Conservation (phyloP, 2,113 vertebrate species). For the Pelodiscus sinensis region DNA sequence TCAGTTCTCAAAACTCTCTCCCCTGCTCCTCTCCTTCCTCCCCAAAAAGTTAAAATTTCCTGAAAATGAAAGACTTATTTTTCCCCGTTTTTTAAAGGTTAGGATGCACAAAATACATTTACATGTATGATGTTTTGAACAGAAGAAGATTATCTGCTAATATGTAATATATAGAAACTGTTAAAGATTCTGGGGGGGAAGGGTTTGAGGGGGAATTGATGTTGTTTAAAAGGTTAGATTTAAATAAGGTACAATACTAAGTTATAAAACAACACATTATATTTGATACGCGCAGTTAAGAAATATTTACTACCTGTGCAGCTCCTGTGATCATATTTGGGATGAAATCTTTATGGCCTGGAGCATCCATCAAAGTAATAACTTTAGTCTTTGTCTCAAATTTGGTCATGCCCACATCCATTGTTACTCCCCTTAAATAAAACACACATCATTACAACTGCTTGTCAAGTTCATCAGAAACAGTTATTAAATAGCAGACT, state of each 20-base stretch:
- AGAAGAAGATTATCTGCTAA: neutral
- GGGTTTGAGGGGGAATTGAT: too few species aligned
- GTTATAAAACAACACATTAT: neutral
- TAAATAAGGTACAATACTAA: neutral
- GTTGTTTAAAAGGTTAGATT: neutral
- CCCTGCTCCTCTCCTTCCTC: too few species aligned
- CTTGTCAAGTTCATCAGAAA: neutral
- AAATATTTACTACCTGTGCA: slow-evolving; percentile 87
- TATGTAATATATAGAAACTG: neutral
- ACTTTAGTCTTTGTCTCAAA: slow-evolving; percentile 95
- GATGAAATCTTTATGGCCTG: slow-evolving; percentile 98
- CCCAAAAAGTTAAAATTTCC: neutral
- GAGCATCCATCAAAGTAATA: slow-evolving; percentile 97
- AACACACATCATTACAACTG: slow-evolving; percentile 31
- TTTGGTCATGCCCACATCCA: slow-evolving; percentile 99
- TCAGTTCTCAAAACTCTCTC: too few species aligned
- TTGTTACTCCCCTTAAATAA: slow-evolving; percentile 93
- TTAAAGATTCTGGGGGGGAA: neutral
- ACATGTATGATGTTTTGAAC: neutral
- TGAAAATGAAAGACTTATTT: neutral
- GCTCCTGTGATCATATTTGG: slow-evolving; percentile 99
- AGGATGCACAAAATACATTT: neutral
- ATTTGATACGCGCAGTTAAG: neutral
- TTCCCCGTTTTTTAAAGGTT: neutral
- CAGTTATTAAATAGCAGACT: neutral